Evolutionary conservation across 1,140 invertebrate genomes (phyloP).

Genomic region (Drosophila baimaii): DNA sequence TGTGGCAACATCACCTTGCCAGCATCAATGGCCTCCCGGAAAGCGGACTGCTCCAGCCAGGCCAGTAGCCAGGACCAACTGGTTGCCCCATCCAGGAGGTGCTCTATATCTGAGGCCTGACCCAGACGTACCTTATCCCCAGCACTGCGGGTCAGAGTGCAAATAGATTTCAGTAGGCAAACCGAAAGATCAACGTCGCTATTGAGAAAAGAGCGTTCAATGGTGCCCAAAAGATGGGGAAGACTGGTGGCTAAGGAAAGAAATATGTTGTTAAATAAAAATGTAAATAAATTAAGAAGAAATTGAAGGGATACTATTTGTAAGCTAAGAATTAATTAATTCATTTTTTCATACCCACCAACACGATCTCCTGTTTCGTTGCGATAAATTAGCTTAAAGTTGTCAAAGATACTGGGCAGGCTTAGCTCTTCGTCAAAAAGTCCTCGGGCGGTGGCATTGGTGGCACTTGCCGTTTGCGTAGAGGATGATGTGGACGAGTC

Average conservation of each 20-base stretch:
- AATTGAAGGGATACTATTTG: not conserved
- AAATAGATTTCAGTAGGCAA: slow-evolving; percentile 71
- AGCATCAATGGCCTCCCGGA: slow-evolving; percentile 58
- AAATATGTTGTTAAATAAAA: not conserved
- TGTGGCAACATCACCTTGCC: slow-evolving; percentile 20
- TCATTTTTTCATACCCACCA: slow-evolving; percentile 41
- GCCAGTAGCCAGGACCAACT: slow-evolving; percentile 60
- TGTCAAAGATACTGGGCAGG: slow-evolving; percentile 52
- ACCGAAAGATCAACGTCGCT: slow-evolving; percentile 63
- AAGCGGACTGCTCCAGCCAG: slow-evolving; percentile 53
- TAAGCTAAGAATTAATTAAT: too few species aligned
- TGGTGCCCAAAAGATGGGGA: slow-evolving; percentile 49
- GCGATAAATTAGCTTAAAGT: slow-evolving; percentile 72
- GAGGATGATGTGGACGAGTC: not conserved
- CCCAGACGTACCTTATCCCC: slow-evolving; percentile 28
- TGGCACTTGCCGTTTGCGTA: not conserved
- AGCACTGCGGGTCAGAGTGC: slow-evolving; percentile 50
- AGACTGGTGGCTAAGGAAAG: slow-evolving; percentile 55
- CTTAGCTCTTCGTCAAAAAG: slow-evolving; percentile 28
- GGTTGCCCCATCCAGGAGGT: slow-evolving; percentile 57
- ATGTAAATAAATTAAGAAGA: not conserved
- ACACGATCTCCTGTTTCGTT: slow-evolving; percentile 66
- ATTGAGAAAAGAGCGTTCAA: slow-evolving; percentile 61
- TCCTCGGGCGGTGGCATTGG: slow-evolving; percentile 15
- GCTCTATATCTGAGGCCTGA: slow-evolving; percentile 54